Evolutionary conservation across 1,140 invertebrate genomes (phyloP), one percentile per base, ranked within the genome.

Genomic region (Bombus huntii): DNA sequence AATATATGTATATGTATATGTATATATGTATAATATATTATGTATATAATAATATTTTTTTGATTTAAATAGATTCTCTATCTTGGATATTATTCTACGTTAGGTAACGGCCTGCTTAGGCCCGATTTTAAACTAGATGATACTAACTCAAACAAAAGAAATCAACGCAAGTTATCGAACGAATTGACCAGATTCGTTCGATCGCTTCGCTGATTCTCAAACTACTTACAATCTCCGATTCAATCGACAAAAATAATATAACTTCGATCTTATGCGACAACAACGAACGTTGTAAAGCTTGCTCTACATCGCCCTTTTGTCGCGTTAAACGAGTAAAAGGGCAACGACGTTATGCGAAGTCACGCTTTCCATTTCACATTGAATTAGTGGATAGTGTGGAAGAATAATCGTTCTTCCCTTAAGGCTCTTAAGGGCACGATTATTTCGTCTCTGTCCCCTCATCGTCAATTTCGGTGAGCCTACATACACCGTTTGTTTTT

Each of bases 51-150:
- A 81, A 70, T 88, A 78, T 82, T 65, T 85, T 87, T 91, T 91
- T 91, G 70, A 87, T 92, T 92, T 88, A 88, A 91, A 92, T 92
- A 92, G 89, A 92, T 83, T 88, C 81, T 92, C 81, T 91, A 91
- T 91, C 13, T 90, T 62, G 85, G 70, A 47, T 89, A 44, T 77
- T 89, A 68, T 57, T 85, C 77, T 86, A 85, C 84, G 39, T 90
- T 92, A 87, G 78, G 57, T 88, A 80, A 66, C 31, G 84, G 72
- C 87, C 90, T 53, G 34, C 22, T 80, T 88, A 90, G 89, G 62
- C 84, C 90, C 5, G 72, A 68, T 81, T 83, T 83, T 88, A 80
- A 87, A 89, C 84, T 90, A 92, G 88, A 91, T 79, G 82, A 85
- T 34, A 87, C 78, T 86, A 90, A 87, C 75, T 81, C 57, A 89